phyloP scores from a whole-genome alignment of 1,140 invertebrate species.

The Leptinotarsa lineolata region DNA sequence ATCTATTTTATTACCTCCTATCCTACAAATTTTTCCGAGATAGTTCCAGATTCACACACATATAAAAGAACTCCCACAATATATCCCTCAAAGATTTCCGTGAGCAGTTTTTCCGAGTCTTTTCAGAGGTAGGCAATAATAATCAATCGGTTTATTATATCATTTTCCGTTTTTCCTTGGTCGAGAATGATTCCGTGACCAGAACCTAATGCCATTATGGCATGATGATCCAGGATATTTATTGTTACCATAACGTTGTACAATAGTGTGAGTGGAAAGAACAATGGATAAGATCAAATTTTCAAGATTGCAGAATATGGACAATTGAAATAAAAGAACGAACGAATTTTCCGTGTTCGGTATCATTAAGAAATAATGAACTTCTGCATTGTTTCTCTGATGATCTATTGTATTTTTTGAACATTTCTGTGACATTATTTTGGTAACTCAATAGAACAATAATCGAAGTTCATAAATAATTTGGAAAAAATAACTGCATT shows the following conservation, averaged over 20 bases:
- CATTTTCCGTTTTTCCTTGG: background rate
- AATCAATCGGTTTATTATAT: conserved; percentile 9
- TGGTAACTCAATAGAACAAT: too few relatives aligned
- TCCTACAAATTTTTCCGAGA: background rate
- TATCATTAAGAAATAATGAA: too few relatives aligned
- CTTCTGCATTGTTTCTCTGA: too few relatives aligned
- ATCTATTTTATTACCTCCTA: background rate
- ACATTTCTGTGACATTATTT: too few relatives aligned
- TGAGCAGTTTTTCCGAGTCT: background rate
- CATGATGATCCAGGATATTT: conserved; percentile 8
- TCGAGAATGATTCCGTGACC: conserved; percentile 2
- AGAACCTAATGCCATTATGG: conserved; percentile 2
- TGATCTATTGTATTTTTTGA: too few relatives aligned
- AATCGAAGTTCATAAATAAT: too few relatives aligned
- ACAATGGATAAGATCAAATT: background rate
- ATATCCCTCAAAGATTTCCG: background rate
- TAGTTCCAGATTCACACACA: background rate
- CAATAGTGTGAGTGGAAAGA: background rate
- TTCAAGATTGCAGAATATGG: background rate
- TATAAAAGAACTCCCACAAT: background rate
- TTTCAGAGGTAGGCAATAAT: conserved; percentile 2
- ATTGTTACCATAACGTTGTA: background rate
- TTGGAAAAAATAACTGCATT: too few relatives aligned
- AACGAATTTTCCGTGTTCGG: background rate
- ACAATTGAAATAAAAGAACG: background rate